These are phyloP conservation scores for Hucho hucho DNA, from an alignment of 2,113 vertebrate genomes.

Conservation along the genomic window DNA sequence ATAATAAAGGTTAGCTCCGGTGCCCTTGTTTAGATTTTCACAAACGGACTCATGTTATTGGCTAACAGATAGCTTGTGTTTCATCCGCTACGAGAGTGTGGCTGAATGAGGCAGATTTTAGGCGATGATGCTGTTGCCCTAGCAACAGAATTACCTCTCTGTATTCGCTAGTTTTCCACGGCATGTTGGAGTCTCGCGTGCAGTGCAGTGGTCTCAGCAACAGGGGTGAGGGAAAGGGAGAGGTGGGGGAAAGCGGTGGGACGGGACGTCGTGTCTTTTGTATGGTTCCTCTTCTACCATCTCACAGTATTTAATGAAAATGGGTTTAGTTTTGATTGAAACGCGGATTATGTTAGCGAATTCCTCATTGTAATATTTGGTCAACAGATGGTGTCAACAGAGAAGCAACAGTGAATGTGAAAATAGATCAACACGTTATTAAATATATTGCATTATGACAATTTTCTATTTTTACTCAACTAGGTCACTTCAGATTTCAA, in stretches of 20 bases:
- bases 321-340: constrained; percentile 31
- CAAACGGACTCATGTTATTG: not conserved
- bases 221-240: constrained; percentile 37
- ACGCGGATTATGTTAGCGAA: constrained; percentile 27
- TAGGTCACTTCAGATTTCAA: constrained; percentile 46
- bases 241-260: constrained; percentile 38
- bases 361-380: constrained; percentile 13
- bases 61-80: constrained; percentile 54
- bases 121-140: constrained; percentile 62
- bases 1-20: not conserved
- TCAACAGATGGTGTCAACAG: constrained; percentile 43
- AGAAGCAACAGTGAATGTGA: constrained; percentile 13
- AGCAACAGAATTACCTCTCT: constrained; percentile 67
- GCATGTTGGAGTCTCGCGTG: constrained; percentile 40
- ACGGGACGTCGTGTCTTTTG: constrained; percentile 52
- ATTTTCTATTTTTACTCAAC: constrained; percentile 46
- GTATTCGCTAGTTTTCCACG: constrained; percentile 55
- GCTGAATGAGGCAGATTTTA: constrained; percentile 30
- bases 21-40: not conserved
- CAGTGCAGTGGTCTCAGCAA: constrained; percentile 60
- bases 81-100: constrained; percentile 36
- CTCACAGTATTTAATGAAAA: constrained; percentile 51
- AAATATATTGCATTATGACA: constrained; percentile 30
- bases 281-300: constrained; percentile 31
- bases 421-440: constrained; percentile 46